Conservation (phyloP, 2,113 vertebrate species). For the Agapornis roseicollis region DNA sequence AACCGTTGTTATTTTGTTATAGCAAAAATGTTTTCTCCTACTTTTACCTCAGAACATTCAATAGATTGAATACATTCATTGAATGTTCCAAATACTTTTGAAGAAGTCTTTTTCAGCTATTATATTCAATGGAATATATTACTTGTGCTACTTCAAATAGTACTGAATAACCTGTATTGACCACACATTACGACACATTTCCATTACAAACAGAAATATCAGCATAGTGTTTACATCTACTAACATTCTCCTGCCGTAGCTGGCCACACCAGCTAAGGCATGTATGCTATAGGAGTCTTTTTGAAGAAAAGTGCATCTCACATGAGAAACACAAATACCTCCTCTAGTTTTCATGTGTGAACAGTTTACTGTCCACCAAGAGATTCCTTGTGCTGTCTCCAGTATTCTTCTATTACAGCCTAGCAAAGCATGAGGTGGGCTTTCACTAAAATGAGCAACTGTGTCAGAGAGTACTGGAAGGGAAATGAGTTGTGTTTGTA, state of each 20-base stretch:
- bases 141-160: neutral
- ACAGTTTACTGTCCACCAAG: neutral
- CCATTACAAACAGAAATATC: neutral
- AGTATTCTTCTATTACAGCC: neutral
- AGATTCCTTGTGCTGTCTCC: neutral
- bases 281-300: neutral
- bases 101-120: neutral
- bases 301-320: neutral
- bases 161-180: neutral
- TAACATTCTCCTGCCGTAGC: neutral
- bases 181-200: neutral
- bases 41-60: neutral
- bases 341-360: neutral
- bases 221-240: neutral
- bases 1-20: neutral
- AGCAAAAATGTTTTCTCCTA: neutral
- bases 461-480: neutral
- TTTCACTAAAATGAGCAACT: neutral
- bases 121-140: neutral
- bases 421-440: neutral
- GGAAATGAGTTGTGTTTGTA: neutral
- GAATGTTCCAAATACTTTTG: neutral
- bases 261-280: fast-evolving
- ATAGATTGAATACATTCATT: neutral
- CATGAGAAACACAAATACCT: neutral